Conservation (phyloP, 2,113 vertebrate species). For the Charina bottae region DNA sequence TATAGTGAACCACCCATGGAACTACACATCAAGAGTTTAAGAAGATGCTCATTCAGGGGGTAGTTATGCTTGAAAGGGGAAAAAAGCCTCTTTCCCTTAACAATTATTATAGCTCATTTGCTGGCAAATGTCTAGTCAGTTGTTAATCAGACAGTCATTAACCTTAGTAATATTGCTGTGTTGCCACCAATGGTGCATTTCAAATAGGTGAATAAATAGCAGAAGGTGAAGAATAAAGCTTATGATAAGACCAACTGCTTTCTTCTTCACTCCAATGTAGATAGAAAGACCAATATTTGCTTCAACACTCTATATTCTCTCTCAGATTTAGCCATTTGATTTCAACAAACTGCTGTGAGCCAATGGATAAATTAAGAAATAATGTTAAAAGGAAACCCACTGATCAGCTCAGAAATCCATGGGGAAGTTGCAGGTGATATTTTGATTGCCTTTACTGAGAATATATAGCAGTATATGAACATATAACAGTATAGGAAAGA, state of each 20-base stretch:
- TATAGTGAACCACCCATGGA: constrained; percentile 16
- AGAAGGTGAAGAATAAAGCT: constrained; percentile 8
- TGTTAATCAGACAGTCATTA: constrained; percentile 71
- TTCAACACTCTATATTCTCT: constrained; percentile 5
- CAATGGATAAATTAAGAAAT: constrained; percentile 18
- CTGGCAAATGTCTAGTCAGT: constrained; percentile 61
- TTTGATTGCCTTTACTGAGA: not conserved
- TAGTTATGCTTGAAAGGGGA: constrained; percentile 40
- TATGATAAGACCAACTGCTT: not conserved
- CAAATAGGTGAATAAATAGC: constrained; percentile 55
- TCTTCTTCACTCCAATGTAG: not conserved
- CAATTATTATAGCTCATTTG: constrained; percentile 66
- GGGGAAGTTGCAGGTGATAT: not conserved
- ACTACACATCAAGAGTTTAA: constrained; percentile 11
- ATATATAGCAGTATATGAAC: not conserved
- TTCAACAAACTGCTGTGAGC: constrained; percentile 6
- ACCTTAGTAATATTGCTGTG: constrained; percentile 60
- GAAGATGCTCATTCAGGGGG: constrained; percentile 41
- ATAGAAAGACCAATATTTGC: not conserved
- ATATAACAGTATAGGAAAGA: not conserved
- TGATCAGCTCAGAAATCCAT: constrained; percentile 15
- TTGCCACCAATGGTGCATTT: constrained; percentile 58
- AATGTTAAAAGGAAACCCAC: constrained; percentile 28
- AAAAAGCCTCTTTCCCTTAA: constrained; percentile 38
- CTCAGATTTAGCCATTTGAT: not conserved